phyloP scores from a whole-genome alignment of 2,113 vertebrate species.

The Psammodynastes pulverulentus region DNA sequence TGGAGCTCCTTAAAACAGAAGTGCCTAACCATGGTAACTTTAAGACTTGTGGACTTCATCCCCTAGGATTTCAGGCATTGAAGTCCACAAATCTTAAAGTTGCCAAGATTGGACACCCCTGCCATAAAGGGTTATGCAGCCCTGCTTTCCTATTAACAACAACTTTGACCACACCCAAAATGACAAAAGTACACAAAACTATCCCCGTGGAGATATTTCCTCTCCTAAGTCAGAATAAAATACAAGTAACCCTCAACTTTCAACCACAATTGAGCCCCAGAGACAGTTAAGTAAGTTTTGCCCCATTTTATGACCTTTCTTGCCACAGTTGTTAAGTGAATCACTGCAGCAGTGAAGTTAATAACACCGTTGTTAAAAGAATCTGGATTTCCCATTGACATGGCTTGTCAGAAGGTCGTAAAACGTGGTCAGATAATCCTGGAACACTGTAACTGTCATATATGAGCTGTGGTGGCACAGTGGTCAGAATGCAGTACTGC shows the following conservation, averaged over 20 bases:
- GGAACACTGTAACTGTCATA: background rate
- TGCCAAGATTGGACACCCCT: too few relatives aligned
- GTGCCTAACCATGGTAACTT: background rate
- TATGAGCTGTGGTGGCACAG: too few relatives aligned
- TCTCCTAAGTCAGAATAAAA: background rate
- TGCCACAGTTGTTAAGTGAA: background rate
- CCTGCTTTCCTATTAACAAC: background rate
- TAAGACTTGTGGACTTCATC: too few relatives aligned
- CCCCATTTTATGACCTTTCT: background rate
- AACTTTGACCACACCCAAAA: background rate
- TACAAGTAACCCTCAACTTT: background rate
- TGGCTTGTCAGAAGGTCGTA: background rate
- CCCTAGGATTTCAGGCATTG: background rate
- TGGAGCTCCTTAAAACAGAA: background rate
- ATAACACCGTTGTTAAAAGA: background rate
- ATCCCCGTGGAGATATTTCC: background rate
- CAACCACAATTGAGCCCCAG: background rate
- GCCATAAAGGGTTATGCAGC: background rate
- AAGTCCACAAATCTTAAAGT: too few relatives aligned
- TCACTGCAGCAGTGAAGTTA: background rate
- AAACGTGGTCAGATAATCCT: background rate
- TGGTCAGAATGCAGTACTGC: too few relatives aligned
- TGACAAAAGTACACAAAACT: background rate
- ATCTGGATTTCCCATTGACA: background rate
- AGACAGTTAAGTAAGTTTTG: background rate